Evolutionary conservation across 2,888 invertebrate species (phyloP), one percentile per base, ranked within the genome.

Genomic region (Hemistola chrysoprasaria): DNA sequence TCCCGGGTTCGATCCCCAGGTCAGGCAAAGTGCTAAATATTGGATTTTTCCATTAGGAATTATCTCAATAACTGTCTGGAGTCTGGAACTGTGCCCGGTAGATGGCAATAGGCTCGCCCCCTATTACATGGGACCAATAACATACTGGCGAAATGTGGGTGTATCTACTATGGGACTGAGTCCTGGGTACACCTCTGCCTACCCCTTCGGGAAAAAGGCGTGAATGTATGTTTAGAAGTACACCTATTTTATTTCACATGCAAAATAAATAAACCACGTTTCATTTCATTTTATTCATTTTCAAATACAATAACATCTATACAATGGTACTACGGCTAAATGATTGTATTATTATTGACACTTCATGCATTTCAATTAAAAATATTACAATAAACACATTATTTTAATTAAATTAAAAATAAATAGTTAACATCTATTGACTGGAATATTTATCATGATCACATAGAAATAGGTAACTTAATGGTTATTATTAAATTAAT

Each of bases 231-330:
- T n/a, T n/a, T n/a, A n/a, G n/a, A n/a, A n/a, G n/a, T n/a, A n/a
- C 29, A 29, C 9, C 29, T 29, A 20, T 4, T 29, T 16, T 7
- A 2, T 33, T 33, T 37, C 1, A 24, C 8, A 22, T 25, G 25
- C 22, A 48, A 62, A 65, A 53, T 54, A 60, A 62, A 48, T 41
- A 48, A 58, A 51, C 38, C 56, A 62, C 61, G 56, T 77, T 79
- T 75, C 67, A 67, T 60, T 72, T 70, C 40, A 52, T 79, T 87
- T 87, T 85, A 85, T 87, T 87, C 70, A 75, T 81, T 84, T 84
- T 72, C 81, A 87, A 86, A 77, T 88, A 88, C 87, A 87, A 84
- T 89, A 89, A 89, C 89, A 89, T 88, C 87, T 88, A 90, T 90
- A 85, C 88, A 89, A 81, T 84, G 75, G 77, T 81, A 76, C 87